Percentiles rank a stretch among this genome's conserved stretches.
phyloP scores from a whole-genome alignment of 2,888 invertebrate species.

The Aleiodes alternator region DNA sequence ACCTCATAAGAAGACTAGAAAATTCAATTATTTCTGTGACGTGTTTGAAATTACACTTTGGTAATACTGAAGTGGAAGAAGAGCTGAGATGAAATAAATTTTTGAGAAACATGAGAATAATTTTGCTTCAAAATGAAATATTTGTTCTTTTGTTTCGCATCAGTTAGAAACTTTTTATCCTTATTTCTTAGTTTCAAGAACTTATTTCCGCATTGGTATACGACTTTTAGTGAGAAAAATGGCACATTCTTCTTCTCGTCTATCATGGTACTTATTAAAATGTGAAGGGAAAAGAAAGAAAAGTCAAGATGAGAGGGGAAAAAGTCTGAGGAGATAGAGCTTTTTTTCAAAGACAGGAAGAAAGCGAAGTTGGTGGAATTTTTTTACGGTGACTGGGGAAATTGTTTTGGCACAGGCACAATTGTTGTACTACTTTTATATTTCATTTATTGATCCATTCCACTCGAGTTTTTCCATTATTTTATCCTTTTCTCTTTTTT shows the following conservation, averaged over 20 bases:
- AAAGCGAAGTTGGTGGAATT: not conserved
- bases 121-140: not conserved
- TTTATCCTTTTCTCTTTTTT: not conserved
- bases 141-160: not conserved
- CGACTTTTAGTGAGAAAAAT: conserved; percentile 19
- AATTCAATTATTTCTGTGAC: conserved; percentile 19
- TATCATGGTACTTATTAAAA: conserved; percentile 24
- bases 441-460: conserved; percentile 19
- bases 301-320: conserved; percentile 18
- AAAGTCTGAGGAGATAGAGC: conserved; percentile 5
- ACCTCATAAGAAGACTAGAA: not conserved
- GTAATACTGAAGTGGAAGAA: too few species aligned
- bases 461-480: not conserved
- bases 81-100: not conserved
- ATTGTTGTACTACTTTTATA: conserved; percentile 21
- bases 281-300: conserved; percentile 5
- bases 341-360: not conserved
- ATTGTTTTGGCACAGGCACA: conserved; percentile 31
- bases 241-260: not conserved
- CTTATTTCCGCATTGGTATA: conserved; percentile 3
- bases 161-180: not conserved
- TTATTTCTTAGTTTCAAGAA: not conserved
- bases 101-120: not conserved
- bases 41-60: not conserved
- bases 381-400: not conserved